These are phyloP conservation scores for Garrulus glandarius DNA, from an alignment of 2,797 vertebrate genomes.

Conservation along the genomic window DNA sequence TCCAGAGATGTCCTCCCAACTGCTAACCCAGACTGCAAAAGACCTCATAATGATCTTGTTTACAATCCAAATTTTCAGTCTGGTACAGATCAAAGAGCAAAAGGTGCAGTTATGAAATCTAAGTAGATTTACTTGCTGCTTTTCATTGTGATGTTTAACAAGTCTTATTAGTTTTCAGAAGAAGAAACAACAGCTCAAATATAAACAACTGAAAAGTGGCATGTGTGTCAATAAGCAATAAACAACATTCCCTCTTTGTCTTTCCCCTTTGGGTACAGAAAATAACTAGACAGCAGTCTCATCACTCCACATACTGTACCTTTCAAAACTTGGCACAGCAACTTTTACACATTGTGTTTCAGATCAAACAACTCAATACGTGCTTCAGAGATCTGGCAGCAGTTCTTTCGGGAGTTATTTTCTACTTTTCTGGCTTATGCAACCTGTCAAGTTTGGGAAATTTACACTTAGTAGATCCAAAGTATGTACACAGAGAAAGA, in stretches of 20 bases:
- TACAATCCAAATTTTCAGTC: neutral
- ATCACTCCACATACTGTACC: conserved; percentile 12
- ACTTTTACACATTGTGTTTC: neutral
- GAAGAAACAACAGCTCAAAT: neutral
- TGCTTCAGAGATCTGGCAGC: neutral
- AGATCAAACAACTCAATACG: neutral
- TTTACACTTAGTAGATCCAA: conserved; percentile 14
- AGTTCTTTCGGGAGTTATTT: conserved; percentile 19
- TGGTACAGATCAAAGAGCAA: neutral
- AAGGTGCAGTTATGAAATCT: neutral
- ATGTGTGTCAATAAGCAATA: neutral
- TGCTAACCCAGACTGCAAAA: neutral
- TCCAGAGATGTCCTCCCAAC: neutral
- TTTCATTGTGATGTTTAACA: neutral
- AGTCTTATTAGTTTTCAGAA: neutral
- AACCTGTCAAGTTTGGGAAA: conserved; percentile 26
- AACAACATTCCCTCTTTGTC: neutral
- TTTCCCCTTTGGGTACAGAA: neutral
- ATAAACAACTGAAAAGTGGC: neutral
- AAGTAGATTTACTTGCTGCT: neutral
- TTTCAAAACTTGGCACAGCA: conserved; percentile 18
- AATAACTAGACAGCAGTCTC: neutral
- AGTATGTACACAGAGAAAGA: neutral
- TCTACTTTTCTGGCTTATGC: conserved; percentile 37
- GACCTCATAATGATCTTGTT: neutral